These are phyloP conservation scores for Stenolophus ochropezus DNA, from an alignment of 2,888 invertebrate species.

Conservation along the genomic window DNA sequence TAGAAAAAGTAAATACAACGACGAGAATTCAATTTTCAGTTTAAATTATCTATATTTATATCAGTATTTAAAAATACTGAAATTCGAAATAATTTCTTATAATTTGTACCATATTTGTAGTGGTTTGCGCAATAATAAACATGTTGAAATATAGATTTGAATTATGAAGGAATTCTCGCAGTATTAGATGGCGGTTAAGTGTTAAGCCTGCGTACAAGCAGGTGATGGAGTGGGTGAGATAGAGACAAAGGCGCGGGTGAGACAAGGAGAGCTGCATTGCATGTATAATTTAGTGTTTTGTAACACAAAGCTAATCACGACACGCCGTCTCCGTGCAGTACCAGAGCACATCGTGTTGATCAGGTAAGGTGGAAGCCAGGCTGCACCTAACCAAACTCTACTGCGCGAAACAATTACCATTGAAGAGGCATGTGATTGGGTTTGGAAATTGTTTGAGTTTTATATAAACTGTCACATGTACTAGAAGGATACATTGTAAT, in stretches of 20 bases:
- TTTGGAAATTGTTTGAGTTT: too few relatives aligned
- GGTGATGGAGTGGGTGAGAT: conserved; percentile 32
- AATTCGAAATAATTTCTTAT: neutral
- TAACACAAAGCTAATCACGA: conserved; percentile 37
- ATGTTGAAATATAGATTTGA: neutral
- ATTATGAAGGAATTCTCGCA: neutral
- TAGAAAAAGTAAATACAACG: too few relatives aligned
- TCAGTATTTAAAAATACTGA: neutral
- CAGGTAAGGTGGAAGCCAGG: conserved; percentile 6
- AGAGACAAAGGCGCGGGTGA: neutral
- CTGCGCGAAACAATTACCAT: neutral
- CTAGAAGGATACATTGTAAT: too few relatives aligned
- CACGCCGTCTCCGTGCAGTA: conserved; percentile 38
- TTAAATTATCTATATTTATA: too few relatives aligned
- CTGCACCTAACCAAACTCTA: neutral
- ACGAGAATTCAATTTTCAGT: too few relatives aligned
- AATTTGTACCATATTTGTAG: neutral
- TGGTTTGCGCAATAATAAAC: neutral
- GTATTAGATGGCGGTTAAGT: neutral
- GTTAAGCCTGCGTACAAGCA: neutral
- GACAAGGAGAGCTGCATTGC: conserved; percentile 19
- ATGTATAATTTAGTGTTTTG: conserved; percentile 43
- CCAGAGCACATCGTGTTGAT: conserved; percentile 34
- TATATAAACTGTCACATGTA: too few relatives aligned
- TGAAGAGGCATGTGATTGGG: too few relatives aligned